Evolutionary conservation across 2,797 vertebrate genomes (phyloP).

Genomic region (Mus spretus): DNA sequence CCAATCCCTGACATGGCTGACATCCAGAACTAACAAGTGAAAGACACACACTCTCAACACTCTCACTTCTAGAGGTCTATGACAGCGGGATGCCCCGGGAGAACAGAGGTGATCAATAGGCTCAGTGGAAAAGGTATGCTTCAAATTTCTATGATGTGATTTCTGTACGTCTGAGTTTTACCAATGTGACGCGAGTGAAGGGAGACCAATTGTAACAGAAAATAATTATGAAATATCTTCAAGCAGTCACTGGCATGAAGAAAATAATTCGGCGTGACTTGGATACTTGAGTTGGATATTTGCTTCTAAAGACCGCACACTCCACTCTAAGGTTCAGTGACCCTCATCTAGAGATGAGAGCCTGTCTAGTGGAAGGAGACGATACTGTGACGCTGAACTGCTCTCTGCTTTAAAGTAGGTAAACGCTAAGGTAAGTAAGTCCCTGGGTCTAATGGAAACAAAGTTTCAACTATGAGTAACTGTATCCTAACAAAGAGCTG

Average conservation of each 20-base stretch:
- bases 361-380: background rate
- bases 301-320: background rate
- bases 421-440: background rate
- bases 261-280: constrained; percentile 35
- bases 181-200: constrained; percentile 22
- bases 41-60: background rate
- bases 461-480: constrained; percentile 33
- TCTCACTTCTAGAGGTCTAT: background rate
- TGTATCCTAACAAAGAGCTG: background rate
- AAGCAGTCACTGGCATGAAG: background rate
- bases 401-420: background rate
- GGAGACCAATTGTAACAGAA: constrained; percentile 12
- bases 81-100: background rate
- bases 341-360: background rate
- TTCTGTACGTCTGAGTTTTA: constrained; percentile 43
- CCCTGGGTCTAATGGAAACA: background rate
- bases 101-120: background rate
- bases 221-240: constrained; percentile 60
- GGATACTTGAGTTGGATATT: background rate
- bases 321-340: background rate
- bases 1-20: too few relatives aligned
- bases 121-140: constrained; percentile 5
- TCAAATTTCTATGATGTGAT: constrained; percentile 30
- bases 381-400: background rate
- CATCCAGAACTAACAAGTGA: background rate